A percentile compares a stretch with the other conserved stretches of the same genome.
Evolutionary conservation across 2,888 invertebrate species (phyloP).

Genomic region (Phania funesta): DNA sequence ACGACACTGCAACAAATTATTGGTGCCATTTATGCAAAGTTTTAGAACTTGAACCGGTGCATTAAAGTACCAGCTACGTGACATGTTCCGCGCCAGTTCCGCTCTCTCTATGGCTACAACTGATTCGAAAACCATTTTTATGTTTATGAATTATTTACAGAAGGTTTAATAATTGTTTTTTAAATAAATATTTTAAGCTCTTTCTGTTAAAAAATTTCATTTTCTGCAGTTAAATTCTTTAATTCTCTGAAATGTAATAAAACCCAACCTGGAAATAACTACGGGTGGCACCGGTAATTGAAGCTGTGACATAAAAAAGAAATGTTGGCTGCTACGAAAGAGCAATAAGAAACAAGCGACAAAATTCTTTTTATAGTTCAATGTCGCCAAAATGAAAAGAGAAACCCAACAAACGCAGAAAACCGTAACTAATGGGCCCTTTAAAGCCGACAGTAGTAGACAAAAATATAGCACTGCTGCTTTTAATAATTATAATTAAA

Average conservation of each 20-base stretch:
- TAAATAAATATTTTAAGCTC: too few species aligned
- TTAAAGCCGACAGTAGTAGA: background rate
- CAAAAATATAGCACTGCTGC: background rate
- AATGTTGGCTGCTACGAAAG: background rate
- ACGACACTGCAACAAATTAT: too few species aligned
- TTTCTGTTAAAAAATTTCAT: too few species aligned
- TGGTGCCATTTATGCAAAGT: too few species aligned
- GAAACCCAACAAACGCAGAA: slow-evolving; percentile 71
- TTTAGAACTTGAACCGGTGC: too few species aligned
- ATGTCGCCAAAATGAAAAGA: slow-evolving; percentile 41
- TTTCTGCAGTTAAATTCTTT: background rate
- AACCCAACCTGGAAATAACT: background rate
- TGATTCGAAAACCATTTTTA: too few species aligned
- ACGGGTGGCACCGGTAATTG: background rate
- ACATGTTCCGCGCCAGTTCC: too few species aligned
- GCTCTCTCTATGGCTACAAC: too few species aligned
- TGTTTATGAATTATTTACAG: too few species aligned
- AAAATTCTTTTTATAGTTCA: slow-evolving; percentile 5
- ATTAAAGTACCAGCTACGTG: too few species aligned
- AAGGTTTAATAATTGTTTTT: too few species aligned
- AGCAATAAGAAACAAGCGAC: background rate
- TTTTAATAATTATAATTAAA: too few species aligned
- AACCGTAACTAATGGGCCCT: slow-evolving; percentile 76
- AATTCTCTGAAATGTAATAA: background rate
- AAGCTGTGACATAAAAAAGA: background rate